Conservation (phyloP, 2,888 invertebrate species). For the Blastobasis adustella region DNA sequence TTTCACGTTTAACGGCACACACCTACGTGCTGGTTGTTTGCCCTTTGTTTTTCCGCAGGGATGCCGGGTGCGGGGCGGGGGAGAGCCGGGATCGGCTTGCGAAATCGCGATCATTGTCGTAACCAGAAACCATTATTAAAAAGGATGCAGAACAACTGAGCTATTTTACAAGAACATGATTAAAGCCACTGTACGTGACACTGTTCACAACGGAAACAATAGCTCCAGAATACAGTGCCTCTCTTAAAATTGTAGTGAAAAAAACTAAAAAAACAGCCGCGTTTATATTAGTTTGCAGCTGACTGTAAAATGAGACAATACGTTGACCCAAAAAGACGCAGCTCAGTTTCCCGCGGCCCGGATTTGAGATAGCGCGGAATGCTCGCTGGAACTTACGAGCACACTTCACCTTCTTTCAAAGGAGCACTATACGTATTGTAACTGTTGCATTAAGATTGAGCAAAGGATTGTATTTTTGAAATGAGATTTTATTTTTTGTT, state of each 20-base stretch:
- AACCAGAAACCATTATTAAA: too few species aligned
- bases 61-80: slow-evolving; percentile 1
- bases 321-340: slow-evolving; percentile 25
- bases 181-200: not conserved
- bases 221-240: slow-evolving; percentile 3
- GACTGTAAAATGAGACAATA: slow-evolving; percentile 19
- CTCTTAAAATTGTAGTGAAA: slow-evolving; percentile 11
- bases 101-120: not conserved
- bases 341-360: slow-evolving; percentile 25
- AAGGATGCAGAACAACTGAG: too few species aligned
- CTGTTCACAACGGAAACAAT: not conserved
- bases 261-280: too few species aligned
- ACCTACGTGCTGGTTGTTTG: slow-evolving; percentile 29
- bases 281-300: too few species aligned
- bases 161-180: not conserved
- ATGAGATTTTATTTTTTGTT: too few species aligned
- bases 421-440: too few species aligned
- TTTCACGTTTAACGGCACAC: slow-evolving; percentile 43
- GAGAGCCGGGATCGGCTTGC: not conserved
- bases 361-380: slow-evolving; percentile 21
- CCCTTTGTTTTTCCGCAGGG: slow-evolving; percentile 22
- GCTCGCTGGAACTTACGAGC: not conserved
- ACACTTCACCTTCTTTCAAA: too few species aligned
- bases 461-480: too few species aligned
- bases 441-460: too few species aligned